Base-by-base conservation (phyloP, 2,113 vertebrate species). In the Rhinoptilus africanus region DNA sequence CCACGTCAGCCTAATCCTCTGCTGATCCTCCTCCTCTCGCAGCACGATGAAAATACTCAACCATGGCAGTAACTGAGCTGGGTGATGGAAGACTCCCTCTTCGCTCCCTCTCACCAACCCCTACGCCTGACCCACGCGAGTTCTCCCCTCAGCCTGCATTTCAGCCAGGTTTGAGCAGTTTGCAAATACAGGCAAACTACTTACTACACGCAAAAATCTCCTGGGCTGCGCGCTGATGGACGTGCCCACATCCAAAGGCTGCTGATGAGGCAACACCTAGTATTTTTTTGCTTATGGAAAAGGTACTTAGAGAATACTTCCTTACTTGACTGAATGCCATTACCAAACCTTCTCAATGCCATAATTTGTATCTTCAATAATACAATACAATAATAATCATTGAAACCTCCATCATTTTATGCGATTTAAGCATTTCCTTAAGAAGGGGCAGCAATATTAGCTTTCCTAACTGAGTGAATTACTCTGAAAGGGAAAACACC, bases 1-100 rank as follows among this genome's bases (percentile, higher is more conserved):
- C 35, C 67, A 57, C 5, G 4, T 66, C 83, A 79, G 74, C 68
- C 85, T 94, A 88, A 88, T 79, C 91, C 85, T 85, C 85, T 64
- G 88, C 82, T 76, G 78, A 85, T 64, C 67, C 82, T 76, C 34
- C 62, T 89, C 74, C 88, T 48, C 51, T 30, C 21, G 53, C 75
- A 86, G 72, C 83, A 14, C 32, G 45, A 69, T 8, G 54, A 45
- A 83, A 83, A 88, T 35, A 73, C 62, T 34, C 60, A 60, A 24
- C 45, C 34, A 10, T 0, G 0, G 73, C 68, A 66, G 54, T 14
- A 67, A 35, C 53, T 2, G 1, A 75, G 67, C 88, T 28, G 50
- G 4, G 57, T 0, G 1, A 21, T 19, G n/a, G 56, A 30, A 45
- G 41, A 17, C 8, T 41, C 28, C 35, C 32, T 68, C 32, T 54